Conservation (phyloP, 1,140 invertebrate genomes). For the Penaeus japonicus region DNA sequence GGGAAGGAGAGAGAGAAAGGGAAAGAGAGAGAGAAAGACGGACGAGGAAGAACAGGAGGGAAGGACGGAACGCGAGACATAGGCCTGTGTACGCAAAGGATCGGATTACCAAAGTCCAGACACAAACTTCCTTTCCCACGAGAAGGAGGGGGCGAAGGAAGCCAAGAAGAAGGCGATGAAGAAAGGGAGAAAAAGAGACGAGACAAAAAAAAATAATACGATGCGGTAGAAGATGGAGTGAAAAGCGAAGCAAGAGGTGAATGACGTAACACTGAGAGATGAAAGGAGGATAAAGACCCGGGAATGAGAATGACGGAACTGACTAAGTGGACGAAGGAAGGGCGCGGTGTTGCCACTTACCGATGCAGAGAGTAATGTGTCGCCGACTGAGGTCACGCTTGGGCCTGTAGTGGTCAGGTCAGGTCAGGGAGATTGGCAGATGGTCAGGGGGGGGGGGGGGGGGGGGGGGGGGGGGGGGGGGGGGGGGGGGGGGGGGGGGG, state of each 20-base stretch:
- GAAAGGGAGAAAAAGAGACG: not conserved
- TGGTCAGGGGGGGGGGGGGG: not conserved
- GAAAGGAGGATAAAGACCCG: too few species aligned
- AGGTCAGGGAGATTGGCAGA: not conserved
- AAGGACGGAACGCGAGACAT: too few species aligned
- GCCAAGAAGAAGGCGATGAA: not conserved
- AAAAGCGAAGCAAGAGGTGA: too few species aligned
- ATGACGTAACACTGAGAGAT: too few species aligned
- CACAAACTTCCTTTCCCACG: conserved; percentile 25
- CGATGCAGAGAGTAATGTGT: too few species aligned
- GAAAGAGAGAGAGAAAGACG: too few species aligned
- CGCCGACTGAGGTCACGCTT: too few species aligned
- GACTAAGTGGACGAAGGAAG: not conserved
- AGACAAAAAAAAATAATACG: not conserved
- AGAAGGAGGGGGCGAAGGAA: not conserved
- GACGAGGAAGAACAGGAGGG: too few species aligned
- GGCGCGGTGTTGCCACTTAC: too few species aligned
- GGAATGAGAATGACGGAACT: not conserved
- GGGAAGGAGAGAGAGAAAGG: too few species aligned
- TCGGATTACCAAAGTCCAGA: conserved; percentile 7
- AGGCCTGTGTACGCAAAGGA: not conserved
- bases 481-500: not conserved
- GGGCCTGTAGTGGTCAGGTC: not conserved
- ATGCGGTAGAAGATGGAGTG: too few species aligned
- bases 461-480: not conserved